Base-by-base conservation (phyloP, 2,113 vertebrate genomes). In the Varanus komodoensis region DNA sequence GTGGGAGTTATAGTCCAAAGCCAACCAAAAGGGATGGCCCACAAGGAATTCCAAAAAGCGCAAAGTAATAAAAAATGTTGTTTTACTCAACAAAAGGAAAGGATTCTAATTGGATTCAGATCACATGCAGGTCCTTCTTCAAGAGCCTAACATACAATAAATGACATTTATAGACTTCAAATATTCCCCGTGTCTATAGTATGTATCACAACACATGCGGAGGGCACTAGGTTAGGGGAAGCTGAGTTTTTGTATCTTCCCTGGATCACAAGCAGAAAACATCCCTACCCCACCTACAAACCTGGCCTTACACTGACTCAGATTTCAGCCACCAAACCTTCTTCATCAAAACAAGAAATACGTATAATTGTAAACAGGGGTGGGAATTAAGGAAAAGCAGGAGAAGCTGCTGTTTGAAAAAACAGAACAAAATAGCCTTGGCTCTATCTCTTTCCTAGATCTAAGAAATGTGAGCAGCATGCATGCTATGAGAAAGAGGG, bases 341-440 rank as follows among this genome's bases (percentile, higher is more conserved):
- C 57, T 61, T 11, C 57, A 61, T 27, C 57, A 88, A 69, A 68
- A 50, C 15, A 61, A n/a, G 6, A 57, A 87, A 77, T 25, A 82
- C 54, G 57, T 44, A 84, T 27, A 38, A 80, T 32, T 15, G 79
- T 83, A 90, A 82, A 92, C 14, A 91, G 52, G 74, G 75, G 14
- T 74, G 52, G 25, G 5, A 89, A 90, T 27, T 9, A 32, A 29
- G 12, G 32, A 32, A 84, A 32, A 29, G 14, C 38, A 19, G 50
- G 50, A 3, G 29, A 57, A 82, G 67, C 81, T 81, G 38, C 17
- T 50, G 23, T 9, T 32, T 84, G 19, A 64, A 64, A 64, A 64
- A 27, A 81, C 12, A n/a, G 11, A 69, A 27, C 23, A 86, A 64
- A 88, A 54, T 64, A 38, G 0, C 6, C 1, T 27, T 8, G 54